Evolutionary conservation across 2,113 vertebrate species (phyloP).

Genomic region (Bettongia penicillata): DNA sequence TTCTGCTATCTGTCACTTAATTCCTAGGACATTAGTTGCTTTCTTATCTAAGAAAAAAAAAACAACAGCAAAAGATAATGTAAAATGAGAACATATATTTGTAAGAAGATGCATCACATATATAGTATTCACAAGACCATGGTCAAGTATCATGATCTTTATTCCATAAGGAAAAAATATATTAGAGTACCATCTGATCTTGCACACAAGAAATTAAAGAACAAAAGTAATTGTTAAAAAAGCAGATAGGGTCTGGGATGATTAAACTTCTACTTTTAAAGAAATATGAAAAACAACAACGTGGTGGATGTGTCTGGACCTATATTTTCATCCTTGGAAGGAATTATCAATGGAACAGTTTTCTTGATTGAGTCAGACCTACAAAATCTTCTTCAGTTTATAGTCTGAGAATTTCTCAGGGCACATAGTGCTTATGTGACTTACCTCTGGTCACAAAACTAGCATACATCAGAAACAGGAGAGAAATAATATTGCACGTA

Average conservation of each 20-base stretch:
- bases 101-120: neutral
- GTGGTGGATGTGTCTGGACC: neutral
- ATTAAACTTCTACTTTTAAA: neutral
- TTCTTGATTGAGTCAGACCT: neutral
- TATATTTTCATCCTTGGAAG: neutral
- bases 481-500: neutral
- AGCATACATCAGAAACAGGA: neutral
- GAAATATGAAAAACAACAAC: neutral
- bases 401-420: neutral
- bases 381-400: neutral
- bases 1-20: neutral
- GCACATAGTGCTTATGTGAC: neutral
- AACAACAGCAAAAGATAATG: too few relatives aligned
- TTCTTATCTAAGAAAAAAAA: neutral
- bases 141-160: neutral
- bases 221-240: neutral
- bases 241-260: neutral
- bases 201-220: neutral
- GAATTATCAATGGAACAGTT: neutral
- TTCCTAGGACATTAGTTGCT: neutral
- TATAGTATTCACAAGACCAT: neutral
- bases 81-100: neutral
- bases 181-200: neutral
- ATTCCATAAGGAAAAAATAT: neutral
- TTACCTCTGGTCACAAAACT: neutral